Evolutionary conservation across 2,797 vertebrate genomes (phyloP).

Genomic region (Acropternis orthonyx): DNA sequence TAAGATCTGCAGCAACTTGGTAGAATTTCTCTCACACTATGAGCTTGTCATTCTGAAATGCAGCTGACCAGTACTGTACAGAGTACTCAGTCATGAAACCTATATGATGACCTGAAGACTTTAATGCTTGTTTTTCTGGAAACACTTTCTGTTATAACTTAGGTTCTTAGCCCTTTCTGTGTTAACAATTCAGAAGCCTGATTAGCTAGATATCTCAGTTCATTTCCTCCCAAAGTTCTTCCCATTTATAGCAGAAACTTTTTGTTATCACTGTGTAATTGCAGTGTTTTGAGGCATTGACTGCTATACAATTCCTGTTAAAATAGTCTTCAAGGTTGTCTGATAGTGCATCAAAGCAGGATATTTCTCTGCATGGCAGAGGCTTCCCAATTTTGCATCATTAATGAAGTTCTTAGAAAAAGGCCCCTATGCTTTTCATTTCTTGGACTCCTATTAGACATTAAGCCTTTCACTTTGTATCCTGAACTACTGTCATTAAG

Average conservation of each 20-base stretch:
- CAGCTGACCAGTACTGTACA: background rate
- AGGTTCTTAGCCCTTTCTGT: background rate
- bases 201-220: background rate
- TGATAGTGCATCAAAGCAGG: background rate
- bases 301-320: background rate
- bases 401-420: background rate
- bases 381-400: background rate
- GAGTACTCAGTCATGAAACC: background rate
- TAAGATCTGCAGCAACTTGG: background rate
- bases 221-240: background rate
- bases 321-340: background rate
- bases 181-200: background rate
- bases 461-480: background rate
- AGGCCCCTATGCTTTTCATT: background rate
- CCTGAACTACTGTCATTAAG: background rate
- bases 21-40: background rate
- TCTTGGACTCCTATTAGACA: background rate
- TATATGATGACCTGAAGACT: background rate
- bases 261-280: background rate
- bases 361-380: background rate
- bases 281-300: background rate
- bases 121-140: background rate
- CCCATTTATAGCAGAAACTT: background rate
- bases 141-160: background rate
- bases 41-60: background rate